Evolutionary conservation across 2,888 invertebrate genomes (phyloP).

Genomic region (Cryptocephalus moraei): DNA sequence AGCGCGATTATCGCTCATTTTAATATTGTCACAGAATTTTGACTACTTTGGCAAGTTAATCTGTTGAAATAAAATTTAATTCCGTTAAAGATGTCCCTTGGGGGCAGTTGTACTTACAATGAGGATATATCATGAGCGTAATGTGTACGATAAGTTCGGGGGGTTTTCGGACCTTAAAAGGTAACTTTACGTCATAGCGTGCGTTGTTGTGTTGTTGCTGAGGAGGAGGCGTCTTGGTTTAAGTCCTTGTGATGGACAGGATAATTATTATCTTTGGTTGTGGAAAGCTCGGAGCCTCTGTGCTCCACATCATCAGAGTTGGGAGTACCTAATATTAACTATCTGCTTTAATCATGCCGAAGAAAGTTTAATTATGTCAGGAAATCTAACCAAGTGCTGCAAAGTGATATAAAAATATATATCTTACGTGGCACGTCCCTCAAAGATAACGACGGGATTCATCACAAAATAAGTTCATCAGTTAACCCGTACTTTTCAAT

Average conservation of each 20-base stretch:
- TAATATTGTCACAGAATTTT: slow-evolving; percentile 17
- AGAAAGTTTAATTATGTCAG: too few relatives aligned
- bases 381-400: too few relatives aligned
- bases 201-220: neutral
- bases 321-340: too few relatives aligned
- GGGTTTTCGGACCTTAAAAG: slow-evolving; percentile 1
- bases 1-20: neutral
- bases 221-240: slow-evolving; percentile 11
- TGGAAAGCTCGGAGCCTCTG: too few relatives aligned
- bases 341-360: too few relatives aligned
- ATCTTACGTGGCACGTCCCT: too few relatives aligned
- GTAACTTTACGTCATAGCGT: slow-evolving; percentile 8
- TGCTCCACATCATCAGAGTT: too few relatives aligned
- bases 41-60: slow-evolving; percentile 27
- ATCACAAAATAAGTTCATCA: too few relatives aligned
- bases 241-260: slow-evolving; percentile 12
- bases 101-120: slow-evolving; percentile 14
- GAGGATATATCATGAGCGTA: slow-evolving; percentile 9
- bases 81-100: slow-evolving; percentile 21
- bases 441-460: too few relatives aligned
- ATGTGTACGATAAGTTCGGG: neutral
- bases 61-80: slow-evolving; percentile 28
- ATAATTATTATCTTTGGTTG: slow-evolving; percentile 8
- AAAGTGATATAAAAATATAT: too few relatives aligned
- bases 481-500: too few relatives aligned